Evolutionary conservation across 2,797 vertebrate species (phyloP).

Genomic region (Calcarius lapponicus): DNA sequence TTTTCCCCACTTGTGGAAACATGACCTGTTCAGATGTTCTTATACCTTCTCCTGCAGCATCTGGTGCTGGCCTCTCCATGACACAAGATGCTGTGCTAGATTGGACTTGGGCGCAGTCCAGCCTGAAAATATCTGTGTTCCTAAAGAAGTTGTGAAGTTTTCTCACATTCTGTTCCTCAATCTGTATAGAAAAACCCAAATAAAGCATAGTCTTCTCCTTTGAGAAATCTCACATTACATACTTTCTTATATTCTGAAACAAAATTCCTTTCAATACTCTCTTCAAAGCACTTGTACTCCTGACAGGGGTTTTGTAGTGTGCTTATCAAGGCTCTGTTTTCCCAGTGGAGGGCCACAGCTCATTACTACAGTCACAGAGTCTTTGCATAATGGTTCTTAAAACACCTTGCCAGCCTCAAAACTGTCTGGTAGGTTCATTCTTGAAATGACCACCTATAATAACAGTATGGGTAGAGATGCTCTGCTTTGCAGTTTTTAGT

Average conservation of each 20-base stretch:
- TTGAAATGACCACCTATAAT: constrained; percentile 23
- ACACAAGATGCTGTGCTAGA: not conserved
- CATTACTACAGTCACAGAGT: constrained; percentile 55
- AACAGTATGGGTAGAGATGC: not conserved
- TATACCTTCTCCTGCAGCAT: not conserved
- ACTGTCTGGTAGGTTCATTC: not conserved
- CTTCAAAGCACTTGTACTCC: constrained; percentile 53
- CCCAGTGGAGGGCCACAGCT: constrained; percentile 2
- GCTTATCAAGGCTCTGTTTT: constrained; percentile 58
- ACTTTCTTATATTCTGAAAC: constrained; percentile 25
- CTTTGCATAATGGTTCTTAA: not conserved
- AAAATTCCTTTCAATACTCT: constrained; percentile 43
- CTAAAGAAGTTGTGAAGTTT: constrained; percentile 4
- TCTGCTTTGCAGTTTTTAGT: not conserved
- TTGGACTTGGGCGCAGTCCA: not conserved
- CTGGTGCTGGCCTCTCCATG: not conserved
- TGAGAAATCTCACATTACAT: constrained; percentile 27
- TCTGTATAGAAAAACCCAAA: constrained; percentile 17
- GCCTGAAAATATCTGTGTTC: not conserved
- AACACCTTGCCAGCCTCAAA: constrained; percentile 9
- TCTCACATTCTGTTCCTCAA: constrained; percentile 24
- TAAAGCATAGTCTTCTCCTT: constrained; percentile 35
- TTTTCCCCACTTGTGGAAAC: not conserved
- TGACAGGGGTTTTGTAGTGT: constrained; percentile 40
- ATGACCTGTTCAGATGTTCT: not conserved